Evolutionary conservation across 2,797 vertebrate genomes (phyloP).

Genomic region (Thalassophryne amazonica): DNA sequence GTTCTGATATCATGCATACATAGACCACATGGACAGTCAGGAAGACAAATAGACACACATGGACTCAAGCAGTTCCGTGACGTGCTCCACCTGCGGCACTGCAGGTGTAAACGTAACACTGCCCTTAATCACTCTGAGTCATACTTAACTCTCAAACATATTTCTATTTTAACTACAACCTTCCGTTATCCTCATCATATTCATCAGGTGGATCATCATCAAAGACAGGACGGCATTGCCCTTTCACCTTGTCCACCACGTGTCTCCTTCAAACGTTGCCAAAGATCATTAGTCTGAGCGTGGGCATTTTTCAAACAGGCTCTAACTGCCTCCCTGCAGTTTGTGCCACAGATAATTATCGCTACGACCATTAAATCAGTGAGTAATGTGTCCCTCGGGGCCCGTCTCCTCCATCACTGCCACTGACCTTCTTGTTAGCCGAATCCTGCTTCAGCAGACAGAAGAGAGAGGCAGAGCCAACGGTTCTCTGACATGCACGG

Average conservation of each 20-base stretch:
- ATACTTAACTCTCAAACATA: too few species aligned
- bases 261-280: slow-evolving; percentile 4
- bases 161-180: too few species aligned
- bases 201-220: too few species aligned
- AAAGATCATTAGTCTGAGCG: slow-evolving; percentile 48
- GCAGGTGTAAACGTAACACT: too few species aligned
- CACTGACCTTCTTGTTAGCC: slow-evolving; percentile 59
- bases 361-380: slow-evolving; percentile 54
- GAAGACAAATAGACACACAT: too few species aligned
- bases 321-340: slow-evolving; percentile 66
- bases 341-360: slow-evolving; percentile 67
- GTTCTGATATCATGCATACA: too few species aligned
- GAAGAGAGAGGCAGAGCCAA: slow-evolving; percentile 13
- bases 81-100: too few species aligned
- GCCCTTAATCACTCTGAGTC: too few species aligned
- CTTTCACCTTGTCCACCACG: slow-evolving; percentile 7
- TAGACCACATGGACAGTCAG: too few species aligned
- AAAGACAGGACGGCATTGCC: too few species aligned
- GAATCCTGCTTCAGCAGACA: slow-evolving; percentile 36
- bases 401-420: slow-evolving; percentile 59
- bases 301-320: slow-evolving; percentile 59
- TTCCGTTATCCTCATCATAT: too few species aligned
- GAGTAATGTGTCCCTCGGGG: slow-evolving; percentile 59
- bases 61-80: too few species aligned
- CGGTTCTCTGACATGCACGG: slow-evolving; percentile 18